These are phyloP conservation scores for Nothobranchius kuhntae DNA, from an alignment of 2,113 vertebrate species.

Conservation along the genomic window DNA sequence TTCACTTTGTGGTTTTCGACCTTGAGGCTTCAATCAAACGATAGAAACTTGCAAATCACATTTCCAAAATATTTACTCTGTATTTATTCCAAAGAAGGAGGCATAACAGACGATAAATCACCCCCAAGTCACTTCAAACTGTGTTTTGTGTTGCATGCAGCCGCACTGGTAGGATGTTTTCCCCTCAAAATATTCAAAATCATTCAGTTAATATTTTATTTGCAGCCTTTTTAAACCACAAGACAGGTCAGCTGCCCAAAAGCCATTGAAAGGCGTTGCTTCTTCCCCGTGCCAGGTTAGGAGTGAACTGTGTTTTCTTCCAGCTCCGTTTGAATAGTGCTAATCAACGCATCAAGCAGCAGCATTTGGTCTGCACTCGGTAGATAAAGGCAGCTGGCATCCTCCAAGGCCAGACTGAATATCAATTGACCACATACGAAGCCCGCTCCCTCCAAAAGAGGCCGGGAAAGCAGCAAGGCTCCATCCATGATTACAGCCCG, in stretches of 20 bases:
- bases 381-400: constrained; percentile 67
- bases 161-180: not conserved
- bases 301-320: constrained; percentile 28
- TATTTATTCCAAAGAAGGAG: not conserved
- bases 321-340: constrained; percentile 42
- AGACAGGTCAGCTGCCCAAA: constrained; percentile 6
- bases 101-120: not conserved
- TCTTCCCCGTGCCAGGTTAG: constrained; percentile 10
- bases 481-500: constrained; percentile 55
- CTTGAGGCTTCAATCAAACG: not conserved
- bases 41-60: not conserved
- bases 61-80: not conserved
- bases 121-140: not conserved
- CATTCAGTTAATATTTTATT: not conserved
- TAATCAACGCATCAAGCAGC: constrained; percentile 62
- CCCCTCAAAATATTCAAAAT: not conserved
- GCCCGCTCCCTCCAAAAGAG: constrained; percentile 27
- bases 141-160: constrained; percentile 1
- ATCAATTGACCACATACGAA: constrained; percentile 54
- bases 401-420: constrained; percentile 60
- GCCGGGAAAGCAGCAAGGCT: constrained; percentile 52
- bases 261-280: constrained; percentile 22
- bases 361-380: constrained; percentile 47
- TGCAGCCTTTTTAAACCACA: not conserved
- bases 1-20: not conserved